Evolutionary conservation across 2,113 vertebrate species (phyloP), one percentile per base, ranked within the genome.

Genomic region (Mastomys coucha): DNA sequence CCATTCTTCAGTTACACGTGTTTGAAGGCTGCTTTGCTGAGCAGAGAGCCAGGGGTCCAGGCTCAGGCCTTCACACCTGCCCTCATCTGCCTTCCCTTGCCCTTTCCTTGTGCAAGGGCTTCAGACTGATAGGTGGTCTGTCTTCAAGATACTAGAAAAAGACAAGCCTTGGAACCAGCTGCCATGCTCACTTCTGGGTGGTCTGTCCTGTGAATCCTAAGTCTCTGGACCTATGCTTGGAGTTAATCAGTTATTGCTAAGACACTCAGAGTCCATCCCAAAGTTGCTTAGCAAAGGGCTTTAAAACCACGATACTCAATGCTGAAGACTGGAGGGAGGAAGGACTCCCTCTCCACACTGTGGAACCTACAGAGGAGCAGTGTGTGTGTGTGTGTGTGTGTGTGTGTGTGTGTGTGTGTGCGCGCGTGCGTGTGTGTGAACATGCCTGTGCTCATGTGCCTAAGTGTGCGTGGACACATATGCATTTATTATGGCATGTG

Each of bases 81-180:
- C 11, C 9, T 87, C 39, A 89, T 51, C 90, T 86, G 58, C 63
- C 88, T 95, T 78, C 93, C 96, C 95, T 69, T 69, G 13, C 67
- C 87, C 75, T 65, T 82, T 85, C 93, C 73, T 89, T 80, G 96
- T 96, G 17, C 39, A 16, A 49, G 95, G 96, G 93, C 90, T 82
- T 92, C 97, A 89, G 84, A 92, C 80, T 86, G 78, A 95, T 72
- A 91, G 51, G 88, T 94, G 95, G 56, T 93, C n/a, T n/a, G n/a
- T n/a, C n/a, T n/a, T n/a, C n/a, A n/a, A n/a, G n/a, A n/a, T n/a
- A n/a, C n/a, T n/a, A n/a, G n/a, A n/a, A n/a, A 31, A 39, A 92
- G 67, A 90, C 76, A 77, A 94, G 76, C 72, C 69, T 95, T 95
- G 81, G 89, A 97, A 87, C n/a, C 88, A 94, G 63, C 10, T 10